Evolutionary conservation across 2,888 invertebrate genomes (phyloP), one percentile per base, ranked within the genome.

Genomic region (Caenorhabditis wallacei): DNA sequence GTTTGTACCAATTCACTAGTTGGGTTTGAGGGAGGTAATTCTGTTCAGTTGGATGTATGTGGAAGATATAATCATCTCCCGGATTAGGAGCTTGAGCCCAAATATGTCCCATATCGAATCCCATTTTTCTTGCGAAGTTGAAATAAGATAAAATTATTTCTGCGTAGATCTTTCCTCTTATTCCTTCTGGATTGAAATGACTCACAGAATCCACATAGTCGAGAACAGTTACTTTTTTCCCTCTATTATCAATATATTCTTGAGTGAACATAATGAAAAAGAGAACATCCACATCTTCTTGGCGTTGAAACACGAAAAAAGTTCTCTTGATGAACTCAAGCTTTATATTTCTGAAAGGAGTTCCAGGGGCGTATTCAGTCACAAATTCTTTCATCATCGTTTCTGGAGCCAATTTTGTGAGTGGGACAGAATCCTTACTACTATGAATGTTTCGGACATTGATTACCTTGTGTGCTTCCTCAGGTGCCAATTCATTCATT

Each of bases 41-140:
- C 13, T 43, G 43, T 2, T 43, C 2, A 2, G 5, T 11, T 54
- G 26, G 26, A 16, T 54, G 54, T 3, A 26, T 16, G 16, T 54
- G 24, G 26, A 54, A 54, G 2, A 54, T n/a, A 16, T 54, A 54
- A 26, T 54, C 54, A 26, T 54, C 54, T 26, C 54, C 54, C 13
- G 3, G 2, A 2, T 4, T 26, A 11, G 54, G 54, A 1, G 54
- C 26, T 26, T 54, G 24, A 1, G 26, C 26, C 20, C 20, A 54
- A 22, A 54, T 4, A 13, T 54, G 26, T 8, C 26, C 26, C 2
- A 26, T 13, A 1, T 3, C 1, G 54, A 26, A 54, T 8, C 54
- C 54, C 1, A 16, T 24, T 2, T 11, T 5, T 4, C 16, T 1
- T 26, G 26, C 26, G 26, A 22, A 54, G 2, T 8, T 13, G 1